phyloP scores from a whole-genome alignment of 2,888 invertebrate genomes.

The Eucera pruinosa region DNA sequence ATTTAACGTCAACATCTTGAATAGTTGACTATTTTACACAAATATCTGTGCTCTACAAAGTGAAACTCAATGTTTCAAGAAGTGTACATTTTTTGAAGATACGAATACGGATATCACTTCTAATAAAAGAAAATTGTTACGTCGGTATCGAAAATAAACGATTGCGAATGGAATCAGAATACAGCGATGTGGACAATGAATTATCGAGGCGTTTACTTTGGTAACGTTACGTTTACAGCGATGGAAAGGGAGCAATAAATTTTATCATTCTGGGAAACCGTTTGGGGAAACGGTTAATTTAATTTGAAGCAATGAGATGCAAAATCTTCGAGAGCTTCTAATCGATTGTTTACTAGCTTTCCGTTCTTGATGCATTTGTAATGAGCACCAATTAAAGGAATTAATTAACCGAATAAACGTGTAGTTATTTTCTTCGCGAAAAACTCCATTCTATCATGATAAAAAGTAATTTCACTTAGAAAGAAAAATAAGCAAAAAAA shows the following conservation, averaged over 20 bases:
- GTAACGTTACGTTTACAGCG: background rate
- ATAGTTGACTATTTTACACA: constrained; percentile 26
- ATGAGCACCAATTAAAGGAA: background rate
- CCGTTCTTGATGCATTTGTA: background rate
- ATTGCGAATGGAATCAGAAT: background rate
- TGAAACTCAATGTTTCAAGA: background rate
- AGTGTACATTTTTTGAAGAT: background rate
- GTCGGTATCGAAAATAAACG: constrained; percentile 12
- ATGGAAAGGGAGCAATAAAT: constrained; percentile 3
- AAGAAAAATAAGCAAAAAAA: background rate
- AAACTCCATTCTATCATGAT: no score
- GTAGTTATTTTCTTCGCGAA: no score
- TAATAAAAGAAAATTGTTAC: background rate
- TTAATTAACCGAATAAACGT: background rate
- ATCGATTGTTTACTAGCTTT: background rate
- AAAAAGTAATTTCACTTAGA: background rate
- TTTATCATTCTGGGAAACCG: background rate
- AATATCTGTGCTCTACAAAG: no score
- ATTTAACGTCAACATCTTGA: background rate
- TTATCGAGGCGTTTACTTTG: background rate
- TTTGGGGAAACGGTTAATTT: background rate
- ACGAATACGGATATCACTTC: background rate
- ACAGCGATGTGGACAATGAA: background rate
- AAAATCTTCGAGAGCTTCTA: background rate
- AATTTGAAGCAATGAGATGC: background rate